Evolutionary conservation across 1,140 invertebrate genomes (phyloP).

Genomic region (Pristionchus pacificus): DNA sequence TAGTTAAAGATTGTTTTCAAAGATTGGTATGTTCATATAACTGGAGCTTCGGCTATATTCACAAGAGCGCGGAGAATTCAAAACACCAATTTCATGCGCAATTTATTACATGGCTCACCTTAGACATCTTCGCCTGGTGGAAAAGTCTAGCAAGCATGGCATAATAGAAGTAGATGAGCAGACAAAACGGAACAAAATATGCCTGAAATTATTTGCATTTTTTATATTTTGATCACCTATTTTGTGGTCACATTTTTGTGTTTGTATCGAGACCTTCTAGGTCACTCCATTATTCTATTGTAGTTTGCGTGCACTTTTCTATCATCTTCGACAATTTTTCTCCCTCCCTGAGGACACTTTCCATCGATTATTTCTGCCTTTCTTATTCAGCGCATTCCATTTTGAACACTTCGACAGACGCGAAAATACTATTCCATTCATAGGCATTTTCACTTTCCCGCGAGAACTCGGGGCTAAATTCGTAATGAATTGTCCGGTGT

Average conservation of each 20-base stretch:
- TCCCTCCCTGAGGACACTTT: too few species aligned
- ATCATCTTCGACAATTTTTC: neutral
- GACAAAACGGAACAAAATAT: slow-evolving; percentile 46
- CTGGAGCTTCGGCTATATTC: slow-evolving; percentile 11
- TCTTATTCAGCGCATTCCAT: too few species aligned
- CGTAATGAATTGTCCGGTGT: too few species aligned
- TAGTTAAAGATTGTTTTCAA: slow-evolving; percentile 17
- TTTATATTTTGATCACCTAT: neutral
- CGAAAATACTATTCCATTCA: slow-evolving; percentile 2
- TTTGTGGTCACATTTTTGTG: neutral
- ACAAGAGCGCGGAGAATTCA: slow-evolving; percentile 36
- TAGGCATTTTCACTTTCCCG: too few species aligned
- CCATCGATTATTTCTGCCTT: too few species aligned
- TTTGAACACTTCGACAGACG: neutral
- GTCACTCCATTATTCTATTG: neutral
- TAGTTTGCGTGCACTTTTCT: neutral
- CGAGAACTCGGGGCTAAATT: too few species aligned
- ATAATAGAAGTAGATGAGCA: slow-evolving; percentile 53
- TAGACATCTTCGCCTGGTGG: slow-evolving; percentile 14
- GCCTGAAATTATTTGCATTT: slow-evolving; percentile 14
- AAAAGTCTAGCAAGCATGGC: slow-evolving; percentile 44
- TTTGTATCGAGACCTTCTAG: neutral
- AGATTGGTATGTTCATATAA: too few species aligned
- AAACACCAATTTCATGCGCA: slow-evolving; percentile 31
- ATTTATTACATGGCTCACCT: neutral